Evolutionary conservation across 2,113 vertebrate species (phyloP).

Genomic region (Cyprinus carpio): DNA sequence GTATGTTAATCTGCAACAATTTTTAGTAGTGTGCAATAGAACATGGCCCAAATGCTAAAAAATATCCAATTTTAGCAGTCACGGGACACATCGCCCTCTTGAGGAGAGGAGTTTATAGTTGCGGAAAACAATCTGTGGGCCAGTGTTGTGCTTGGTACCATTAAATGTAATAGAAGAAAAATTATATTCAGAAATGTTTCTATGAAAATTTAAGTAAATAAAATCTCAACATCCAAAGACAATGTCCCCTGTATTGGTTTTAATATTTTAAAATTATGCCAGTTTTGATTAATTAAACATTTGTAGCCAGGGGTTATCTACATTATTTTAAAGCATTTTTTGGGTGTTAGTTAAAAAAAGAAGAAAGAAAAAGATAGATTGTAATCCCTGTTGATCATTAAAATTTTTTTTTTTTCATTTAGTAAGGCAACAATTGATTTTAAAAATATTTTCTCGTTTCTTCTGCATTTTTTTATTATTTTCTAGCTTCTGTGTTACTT

Average conservation of each 20-base stretch:
- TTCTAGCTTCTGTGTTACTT: too few species aligned
- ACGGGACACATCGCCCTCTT: slow-evolving; percentile 27
- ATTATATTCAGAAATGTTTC: too few species aligned
- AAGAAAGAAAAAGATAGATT: too few species aligned
- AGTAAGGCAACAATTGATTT: too few species aligned
- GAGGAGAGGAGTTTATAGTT: slow-evolving; percentile 1
- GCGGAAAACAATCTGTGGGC: not conserved
- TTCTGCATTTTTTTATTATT: too few species aligned
- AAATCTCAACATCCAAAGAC: not conserved
- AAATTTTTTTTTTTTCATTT: too few species aligned
- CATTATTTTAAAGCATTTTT: too few species aligned
- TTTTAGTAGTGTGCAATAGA: not conserved
- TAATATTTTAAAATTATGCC: not conserved
- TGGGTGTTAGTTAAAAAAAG: too few species aligned
- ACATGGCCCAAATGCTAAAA: not conserved
- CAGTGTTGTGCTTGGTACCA: not conserved
- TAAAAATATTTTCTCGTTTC: too few species aligned
- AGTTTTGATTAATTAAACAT: not conserved
- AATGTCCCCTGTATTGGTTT: not conserved
- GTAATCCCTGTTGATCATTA: too few species aligned
- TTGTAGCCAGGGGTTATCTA: too few species aligned
- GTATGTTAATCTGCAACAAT: not conserved
- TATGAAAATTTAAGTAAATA: not conserved
- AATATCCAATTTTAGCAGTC: not conserved
- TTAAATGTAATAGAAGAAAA: too few species aligned